phyloP scores from a whole-genome alignment of 1,140 invertebrate species.

The Drosophila auraria region DNA sequence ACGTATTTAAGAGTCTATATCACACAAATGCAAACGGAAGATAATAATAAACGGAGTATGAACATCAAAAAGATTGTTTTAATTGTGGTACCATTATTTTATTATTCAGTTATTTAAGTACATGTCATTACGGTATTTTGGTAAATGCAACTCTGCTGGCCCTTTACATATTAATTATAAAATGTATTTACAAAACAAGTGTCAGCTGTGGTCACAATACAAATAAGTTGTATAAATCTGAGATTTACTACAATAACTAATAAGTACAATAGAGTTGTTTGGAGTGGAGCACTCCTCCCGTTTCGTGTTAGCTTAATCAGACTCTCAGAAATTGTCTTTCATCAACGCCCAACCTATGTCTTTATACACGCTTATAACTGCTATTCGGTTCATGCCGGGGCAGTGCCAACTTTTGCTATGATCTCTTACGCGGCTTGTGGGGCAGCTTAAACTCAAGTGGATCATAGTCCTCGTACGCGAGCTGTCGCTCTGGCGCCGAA shows the following conservation, averaged over 20 bases:
- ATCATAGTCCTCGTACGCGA: slow-evolving; percentile 81
- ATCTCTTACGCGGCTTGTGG: slow-evolving; percentile 50
- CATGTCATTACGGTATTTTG: slow-evolving; percentile 23
- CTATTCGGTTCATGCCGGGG: not conserved
- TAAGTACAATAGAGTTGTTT: slow-evolving; percentile 35
- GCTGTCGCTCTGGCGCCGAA: slow-evolving; percentile 70
- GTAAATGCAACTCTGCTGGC: slow-evolving; percentile 35
- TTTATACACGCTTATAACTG: slow-evolving; percentile 28
- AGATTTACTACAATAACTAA: slow-evolving; percentile 31
- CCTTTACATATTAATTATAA: slow-evolving; percentile 11
- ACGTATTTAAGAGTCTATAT: slow-evolving; percentile 25
- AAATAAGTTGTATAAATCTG: slow-evolving; percentile 15
- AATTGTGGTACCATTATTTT: slow-evolving; percentile 3
- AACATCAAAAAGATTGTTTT: not conserved
- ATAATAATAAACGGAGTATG: slow-evolving; percentile 13
- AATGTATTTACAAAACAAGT: slow-evolving; percentile 50
- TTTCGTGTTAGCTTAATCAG: slow-evolving; percentile 33
- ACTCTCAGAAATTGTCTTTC: slow-evolving; percentile 15
- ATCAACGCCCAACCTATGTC: slow-evolving; percentile 12
- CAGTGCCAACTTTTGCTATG: slow-evolving; percentile 47
- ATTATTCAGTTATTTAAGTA: slow-evolving; percentile 34
- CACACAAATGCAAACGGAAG: slow-evolving; percentile 30
- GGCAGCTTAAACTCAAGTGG: slow-evolving; percentile 73
- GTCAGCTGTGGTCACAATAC: not conserved
- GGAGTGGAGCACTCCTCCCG: slow-evolving; percentile 7